Evolutionary conservation across 2,888 invertebrate species (phyloP).

Genomic region (Andrena praecox): DNA sequence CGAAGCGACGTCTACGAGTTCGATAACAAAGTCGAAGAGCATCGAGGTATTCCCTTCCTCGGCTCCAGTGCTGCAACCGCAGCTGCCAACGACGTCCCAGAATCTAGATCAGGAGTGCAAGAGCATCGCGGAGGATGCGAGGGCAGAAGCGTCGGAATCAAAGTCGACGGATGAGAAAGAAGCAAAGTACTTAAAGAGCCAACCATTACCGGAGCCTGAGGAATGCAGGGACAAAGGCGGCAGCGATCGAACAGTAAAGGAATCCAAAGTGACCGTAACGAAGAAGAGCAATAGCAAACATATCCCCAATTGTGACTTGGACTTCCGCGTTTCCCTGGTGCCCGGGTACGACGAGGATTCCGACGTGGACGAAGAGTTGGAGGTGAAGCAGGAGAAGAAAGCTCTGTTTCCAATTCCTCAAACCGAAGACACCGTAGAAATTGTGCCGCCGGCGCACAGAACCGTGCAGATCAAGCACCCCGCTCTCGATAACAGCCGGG

Average conservation of each 20-base stretch:
- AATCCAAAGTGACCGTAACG: background rate
- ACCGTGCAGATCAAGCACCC: constrained; percentile 19
- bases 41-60: constrained; percentile 14
- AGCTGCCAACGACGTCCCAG: background rate
- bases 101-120: background rate
- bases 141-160: background rate
- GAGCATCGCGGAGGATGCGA: background rate
- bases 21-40: constrained; percentile 13
- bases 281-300: constrained; percentile 37
- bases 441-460: background rate
- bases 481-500: background rate
- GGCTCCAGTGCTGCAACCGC: constrained; percentile 23
- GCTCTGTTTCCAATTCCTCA: constrained; percentile 85
- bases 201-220: constrained; percentile 2
- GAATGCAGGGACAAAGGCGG: background rate
- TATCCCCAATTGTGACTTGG: constrained; percentile 44
- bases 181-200: constrained; percentile 28
- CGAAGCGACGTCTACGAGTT: constrained; percentile 5
- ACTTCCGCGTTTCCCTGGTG: constrained; percentile 84
- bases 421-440: constrained; percentile 68
- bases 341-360: constrained; percentile 87
- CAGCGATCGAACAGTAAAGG: constrained; percentile 6
- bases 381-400: constrained; percentile 76
- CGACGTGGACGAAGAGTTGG: constrained; percentile 84
- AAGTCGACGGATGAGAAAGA: constrained; percentile 21